These are phyloP conservation scores for Notodonta dromedarius DNA, from an alignment of 2,888 invertebrate species.

Conservation along the genomic window DNA sequence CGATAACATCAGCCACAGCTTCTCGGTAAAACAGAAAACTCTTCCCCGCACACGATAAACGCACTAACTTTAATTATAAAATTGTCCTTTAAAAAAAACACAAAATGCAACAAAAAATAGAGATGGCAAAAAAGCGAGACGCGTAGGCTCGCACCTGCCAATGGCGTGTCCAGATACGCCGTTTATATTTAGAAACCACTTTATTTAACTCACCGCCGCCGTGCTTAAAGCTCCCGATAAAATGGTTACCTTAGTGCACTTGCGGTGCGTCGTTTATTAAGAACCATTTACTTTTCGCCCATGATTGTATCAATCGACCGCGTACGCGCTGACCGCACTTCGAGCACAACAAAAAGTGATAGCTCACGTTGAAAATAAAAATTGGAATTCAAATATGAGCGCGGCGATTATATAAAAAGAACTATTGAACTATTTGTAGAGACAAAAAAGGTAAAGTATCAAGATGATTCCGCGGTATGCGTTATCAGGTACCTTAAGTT, in stretches of 20 bases:
- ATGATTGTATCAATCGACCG: slow-evolving; percentile 77
- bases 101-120: slow-evolving; percentile 61
- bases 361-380: slow-evolving; percentile 42
- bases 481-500: slow-evolving; percentile 74
- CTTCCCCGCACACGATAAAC: slow-evolving; percentile 57
- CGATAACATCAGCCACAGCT: slow-evolving; percentile 63
- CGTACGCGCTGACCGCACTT: slow-evolving; percentile 48
- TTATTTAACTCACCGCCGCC: slow-evolving; percentile 81
- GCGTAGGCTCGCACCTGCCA: slow-evolving; percentile 79
- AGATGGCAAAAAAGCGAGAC: slow-evolving; percentile 64
- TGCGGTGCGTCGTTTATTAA: slow-evolving; percentile 76
- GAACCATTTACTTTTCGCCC: slow-evolving; percentile 76
- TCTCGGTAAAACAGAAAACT: slow-evolving; percentile 60
- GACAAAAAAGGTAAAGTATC: slow-evolving; percentile 46
- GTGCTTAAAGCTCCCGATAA: slow-evolving; percentile 76
- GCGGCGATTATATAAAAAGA: slow-evolving; percentile 28
- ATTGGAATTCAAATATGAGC: slow-evolving; percentile 32
- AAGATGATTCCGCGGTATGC: slow-evolving; percentile 61
- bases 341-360: slow-evolving; percentile 48
- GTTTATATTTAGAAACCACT: slow-evolving; percentile 84
- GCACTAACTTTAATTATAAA: slow-evolving; percentile 77
- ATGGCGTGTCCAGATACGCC: slow-evolving; percentile 79
- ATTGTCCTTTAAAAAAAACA: slow-evolving; percentile 69
- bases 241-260: slow-evolving; percentile 73
- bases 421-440: slow-evolving; percentile 26